Evolutionary conservation across 1,140 invertebrate species (phyloP).

Genomic region (Calycopis cecrops): DNA sequence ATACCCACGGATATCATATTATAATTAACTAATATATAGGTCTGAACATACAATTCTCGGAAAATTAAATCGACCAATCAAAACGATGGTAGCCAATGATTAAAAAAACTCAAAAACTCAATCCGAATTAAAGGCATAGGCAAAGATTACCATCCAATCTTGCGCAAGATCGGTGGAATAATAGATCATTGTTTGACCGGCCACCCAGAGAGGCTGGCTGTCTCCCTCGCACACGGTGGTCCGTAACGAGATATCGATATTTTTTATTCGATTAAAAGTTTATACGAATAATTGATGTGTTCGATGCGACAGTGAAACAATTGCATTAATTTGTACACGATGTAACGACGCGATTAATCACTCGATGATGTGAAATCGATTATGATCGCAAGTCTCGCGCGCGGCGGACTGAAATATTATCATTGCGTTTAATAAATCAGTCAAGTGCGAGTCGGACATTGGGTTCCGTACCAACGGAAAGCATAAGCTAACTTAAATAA

Average conservation of each 20-base stretch:
- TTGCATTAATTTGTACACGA: slow-evolving; percentile 41
- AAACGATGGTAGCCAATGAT: too few species aligned
- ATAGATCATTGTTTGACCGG: slow-evolving; percentile 47
- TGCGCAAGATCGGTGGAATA: slow-evolving; percentile 36
- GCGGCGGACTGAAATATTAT: too few species aligned
- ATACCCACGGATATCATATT: too few species aligned
- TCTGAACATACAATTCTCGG: too few species aligned
- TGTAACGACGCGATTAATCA: slow-evolving; percentile 33
- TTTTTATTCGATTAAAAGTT: slow-evolving; percentile 33
- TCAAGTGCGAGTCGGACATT: too few species aligned
- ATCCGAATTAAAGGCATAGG: slow-evolving; percentile 24
- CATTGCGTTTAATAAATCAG: too few species aligned
- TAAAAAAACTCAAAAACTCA: slow-evolving; percentile 6
- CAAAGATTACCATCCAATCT: slow-evolving; percentile 38
- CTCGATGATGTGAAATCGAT: slow-evolving; percentile 29
- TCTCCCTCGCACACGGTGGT: slow-evolving; percentile 32
- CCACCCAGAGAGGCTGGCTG: slow-evolving; percentile 38
- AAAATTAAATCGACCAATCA: too few species aligned
- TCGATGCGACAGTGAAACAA: slow-evolving; percentile 48
- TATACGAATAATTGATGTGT: not conserved
- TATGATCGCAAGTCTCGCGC: slow-evolving; percentile 23
- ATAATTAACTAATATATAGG: too few species aligned
- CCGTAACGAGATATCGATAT: slow-evolving; percentile 31
- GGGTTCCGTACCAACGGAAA: too few species aligned
- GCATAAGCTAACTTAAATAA: too few species aligned